Evolutionary conservation across 1,140 invertebrate genomes (phyloP).

Genomic region (Atta colombica): DNA sequence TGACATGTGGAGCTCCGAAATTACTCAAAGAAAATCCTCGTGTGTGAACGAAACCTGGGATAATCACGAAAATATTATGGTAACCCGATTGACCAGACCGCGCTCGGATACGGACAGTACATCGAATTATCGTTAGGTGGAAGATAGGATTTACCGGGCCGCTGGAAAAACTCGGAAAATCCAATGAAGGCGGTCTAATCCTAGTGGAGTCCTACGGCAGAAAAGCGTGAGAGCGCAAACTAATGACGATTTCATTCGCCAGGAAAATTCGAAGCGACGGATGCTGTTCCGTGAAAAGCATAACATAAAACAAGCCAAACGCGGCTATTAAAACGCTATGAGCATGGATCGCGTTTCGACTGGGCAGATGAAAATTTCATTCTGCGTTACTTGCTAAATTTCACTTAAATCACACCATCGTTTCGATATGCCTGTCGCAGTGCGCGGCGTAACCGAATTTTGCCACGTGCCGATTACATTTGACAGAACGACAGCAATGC

Average conservation of each 20-base stretch:
- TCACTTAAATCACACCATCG: constrained; percentile 67
- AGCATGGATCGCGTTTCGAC: constrained; percentile 24
- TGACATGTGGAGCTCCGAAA: not conserved
- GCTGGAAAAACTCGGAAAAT: constrained; percentile 75
- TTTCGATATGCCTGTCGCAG: constrained; percentile 42
- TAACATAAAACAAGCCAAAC: constrained; percentile 66
- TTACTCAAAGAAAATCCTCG: not conserved
- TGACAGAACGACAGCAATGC: constrained; percentile 43
- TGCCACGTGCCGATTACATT: constrained; percentile 71
- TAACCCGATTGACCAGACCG: constrained; percentile 80
- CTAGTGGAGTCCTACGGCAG: constrained; percentile 68
- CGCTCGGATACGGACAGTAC: constrained; percentile 58
- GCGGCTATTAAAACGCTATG: constrained; percentile 72
- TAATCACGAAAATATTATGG: constrained; percentile 84
- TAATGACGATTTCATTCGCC: constrained; percentile 79
- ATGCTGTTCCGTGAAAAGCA: constrained; percentile 57
- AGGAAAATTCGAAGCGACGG: constrained; percentile 21
- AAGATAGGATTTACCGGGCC: constrained; percentile 80
- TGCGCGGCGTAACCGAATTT: constrained; percentile 60
- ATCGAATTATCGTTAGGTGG: constrained; percentile 84
- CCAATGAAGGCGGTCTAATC: constrained; percentile 76
- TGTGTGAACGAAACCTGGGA: constrained; percentile 21
- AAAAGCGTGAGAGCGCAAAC: constrained; percentile 55
- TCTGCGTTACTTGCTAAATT: constrained; percentile 70
- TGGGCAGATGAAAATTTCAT: constrained; percentile 71